These are phyloP conservation scores for Pectinophora gossypiella DNA, from an alignment of 1,140 invertebrate species.

Conservation along the genomic window DNA sequence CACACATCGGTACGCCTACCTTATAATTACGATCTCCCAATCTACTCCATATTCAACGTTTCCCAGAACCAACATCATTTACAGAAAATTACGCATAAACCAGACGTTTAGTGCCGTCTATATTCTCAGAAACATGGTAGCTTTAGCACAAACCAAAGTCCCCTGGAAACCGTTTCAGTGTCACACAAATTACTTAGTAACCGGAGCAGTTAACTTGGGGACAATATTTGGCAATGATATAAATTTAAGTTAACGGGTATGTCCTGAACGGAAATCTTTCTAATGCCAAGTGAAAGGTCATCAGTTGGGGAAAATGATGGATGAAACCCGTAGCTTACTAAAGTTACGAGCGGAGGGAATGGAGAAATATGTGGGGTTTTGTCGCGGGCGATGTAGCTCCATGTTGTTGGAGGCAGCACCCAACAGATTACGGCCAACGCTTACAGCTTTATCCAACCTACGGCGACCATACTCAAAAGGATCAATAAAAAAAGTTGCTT, in stretches of 20 bases:
- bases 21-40: neutral
- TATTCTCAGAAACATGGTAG: too few relatives aligned
- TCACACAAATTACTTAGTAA: neutral
- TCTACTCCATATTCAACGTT: too few relatives aligned
- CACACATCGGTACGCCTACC: neutral
- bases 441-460: conserved; percentile 48
- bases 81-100: too few relatives aligned
- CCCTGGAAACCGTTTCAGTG: neutral
- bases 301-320: conserved; percentile 43
- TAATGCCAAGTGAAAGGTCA: conserved; percentile 31
- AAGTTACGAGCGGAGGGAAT: conserved; percentile 39
- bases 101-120: too few relatives aligned
- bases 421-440: conserved; percentile 46
- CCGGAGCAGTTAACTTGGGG: neutral
- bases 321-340: conserved; percentile 41
- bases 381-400: conserved; percentile 36
- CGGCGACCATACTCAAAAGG: conserved; percentile 28
- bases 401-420: conserved; percentile 33
- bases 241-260: conserved; percentile 12
- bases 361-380: conserved; percentile 45
- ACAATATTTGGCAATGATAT: neutral
- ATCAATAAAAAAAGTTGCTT: conserved; percentile 44
- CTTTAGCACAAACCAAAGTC: neutral
- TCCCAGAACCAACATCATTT: too few relatives aligned
- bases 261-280: conserved; percentile 24